phyloP scores from a whole-genome alignment of 2,888 invertebrate species.

The Odontocerum albicorne region DNA sequence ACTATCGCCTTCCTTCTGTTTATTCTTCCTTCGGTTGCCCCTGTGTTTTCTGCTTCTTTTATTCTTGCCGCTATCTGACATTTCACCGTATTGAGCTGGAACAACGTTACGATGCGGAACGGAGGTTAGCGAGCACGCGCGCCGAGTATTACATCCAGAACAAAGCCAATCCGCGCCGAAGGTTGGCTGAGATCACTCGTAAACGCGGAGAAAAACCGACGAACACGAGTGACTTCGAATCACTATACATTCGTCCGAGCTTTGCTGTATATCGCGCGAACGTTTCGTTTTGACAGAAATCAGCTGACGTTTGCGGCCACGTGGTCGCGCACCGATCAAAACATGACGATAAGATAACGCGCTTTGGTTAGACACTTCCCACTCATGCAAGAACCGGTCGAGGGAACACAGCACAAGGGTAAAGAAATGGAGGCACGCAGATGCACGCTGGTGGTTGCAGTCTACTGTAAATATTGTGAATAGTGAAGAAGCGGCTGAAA shows the following conservation, averaged over 20 bases:
- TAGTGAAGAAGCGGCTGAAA: background rate
- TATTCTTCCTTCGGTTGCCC: conserved; percentile 28
- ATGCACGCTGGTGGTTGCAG: background rate
- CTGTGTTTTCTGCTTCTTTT: conserved; percentile 23
- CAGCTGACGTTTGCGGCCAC: conserved; percentile 21
- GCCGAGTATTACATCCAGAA: conserved; percentile 1
- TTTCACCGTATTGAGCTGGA: conserved; percentile 9
- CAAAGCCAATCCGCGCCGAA: background rate
- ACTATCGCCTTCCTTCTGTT: conserved; percentile 18
- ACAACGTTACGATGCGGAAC: background rate
- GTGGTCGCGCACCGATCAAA: conserved; percentile 17
- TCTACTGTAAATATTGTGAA: background rate
- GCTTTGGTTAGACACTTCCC: background rate
- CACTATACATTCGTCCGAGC: background rate
- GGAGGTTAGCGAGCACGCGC: conserved; percentile 8
- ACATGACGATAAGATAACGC: conserved; percentile 10
- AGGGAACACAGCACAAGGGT: too few species aligned
- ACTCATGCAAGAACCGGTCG: background rate
- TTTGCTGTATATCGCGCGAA: conserved; percentile 1
- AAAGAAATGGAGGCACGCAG: too few species aligned
- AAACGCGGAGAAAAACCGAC: conserved; percentile 2
- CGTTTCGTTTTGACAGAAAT: conserved; percentile 6
- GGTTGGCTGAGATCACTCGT: background rate
- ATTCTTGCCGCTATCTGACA: conserved; percentile 27
- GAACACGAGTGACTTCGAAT: background rate